These are phyloP conservation scores for Callipepla squamata DNA, from an alignment of 2,113 vertebrate genomes.

Conservation along the genomic window DNA sequence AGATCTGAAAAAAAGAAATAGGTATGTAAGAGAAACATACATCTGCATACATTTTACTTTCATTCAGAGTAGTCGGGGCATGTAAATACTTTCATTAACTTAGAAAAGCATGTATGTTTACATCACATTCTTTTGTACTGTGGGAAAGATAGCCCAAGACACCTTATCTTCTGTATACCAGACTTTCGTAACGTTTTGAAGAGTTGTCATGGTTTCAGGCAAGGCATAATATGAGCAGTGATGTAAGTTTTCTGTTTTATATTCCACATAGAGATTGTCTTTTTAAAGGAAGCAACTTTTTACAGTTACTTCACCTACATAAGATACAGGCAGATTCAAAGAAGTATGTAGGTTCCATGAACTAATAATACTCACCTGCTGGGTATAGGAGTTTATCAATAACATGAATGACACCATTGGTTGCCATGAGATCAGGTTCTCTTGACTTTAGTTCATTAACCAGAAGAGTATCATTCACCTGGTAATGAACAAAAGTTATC, in stretches of 20 bases:
- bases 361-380: constrained; percentile 77
- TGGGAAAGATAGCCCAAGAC: background rate
- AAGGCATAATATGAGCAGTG: background rate
- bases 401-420: constrained; percentile 92
- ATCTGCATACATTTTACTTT: background rate
- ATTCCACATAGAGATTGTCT: background rate
- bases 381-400: constrained; percentile 91
- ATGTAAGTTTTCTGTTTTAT: background rate
- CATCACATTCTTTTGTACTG: background rate
- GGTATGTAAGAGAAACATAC: background rate
- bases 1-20: constrained; percentile 79
- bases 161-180: background rate
- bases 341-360: background rate
- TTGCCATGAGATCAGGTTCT: constrained; percentile 90
- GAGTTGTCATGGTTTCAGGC: background rate
- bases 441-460: constrained; percentile 88
- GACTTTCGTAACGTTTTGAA: background rate
- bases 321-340: background rate
- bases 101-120: rapidly evolving
- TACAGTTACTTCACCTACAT: rapidly evolving
- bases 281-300: background rate
- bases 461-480: constrained; percentile 87
- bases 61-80: background rate
- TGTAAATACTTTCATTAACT: background rate
- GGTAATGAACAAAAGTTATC: background rate